Evolutionary conservation across 1,140 invertebrate species (phyloP).

Genomic region (Drosophila parabipectinata): DNA sequence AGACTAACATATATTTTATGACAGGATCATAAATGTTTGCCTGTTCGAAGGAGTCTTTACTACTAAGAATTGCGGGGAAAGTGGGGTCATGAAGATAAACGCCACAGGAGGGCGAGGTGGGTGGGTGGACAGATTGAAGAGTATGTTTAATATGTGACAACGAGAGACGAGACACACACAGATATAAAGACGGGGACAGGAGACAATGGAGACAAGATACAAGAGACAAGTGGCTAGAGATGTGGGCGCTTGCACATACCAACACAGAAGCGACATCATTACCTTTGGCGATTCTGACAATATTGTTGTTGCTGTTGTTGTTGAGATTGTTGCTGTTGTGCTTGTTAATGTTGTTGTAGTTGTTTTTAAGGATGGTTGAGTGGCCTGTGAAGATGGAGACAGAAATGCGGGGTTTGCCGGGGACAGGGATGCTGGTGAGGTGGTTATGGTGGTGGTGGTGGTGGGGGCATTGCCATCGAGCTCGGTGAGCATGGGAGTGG

Average conservation of each 20-base stretch:
- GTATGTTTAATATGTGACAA: conserved; percentile 50
- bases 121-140: conserved; percentile 1
- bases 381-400: conserved; percentile 25
- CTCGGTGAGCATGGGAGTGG: conserved; percentile 14
- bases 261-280: conserved; percentile 69
- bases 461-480: conserved; percentile 18
- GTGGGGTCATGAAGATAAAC: conserved; percentile 13
- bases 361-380: conserved; percentile 33
- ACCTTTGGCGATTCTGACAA: conserved; percentile 75
- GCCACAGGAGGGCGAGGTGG: not conserved
- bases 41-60: conserved; percentile 11
- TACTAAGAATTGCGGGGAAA: conserved; percentile 4
- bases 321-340: conserved; percentile 60
- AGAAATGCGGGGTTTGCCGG: conserved; percentile 15
- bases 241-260: conserved; percentile 24
- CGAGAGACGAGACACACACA: conserved; percentile 27
- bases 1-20: conserved; percentile 36
- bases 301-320: conserved; percentile 60
- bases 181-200: conserved; percentile 14
- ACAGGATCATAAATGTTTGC: conserved; percentile 3
- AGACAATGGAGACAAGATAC: conserved; percentile 6
- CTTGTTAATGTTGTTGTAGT: conserved; percentile 39
- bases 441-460: not conserved
- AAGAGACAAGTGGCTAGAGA: conserved; percentile 29
- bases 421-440: conserved; percentile 10